Base-by-base conservation (phyloP, 2,888 invertebrate genomes). In the Eledona agricola region DNA sequence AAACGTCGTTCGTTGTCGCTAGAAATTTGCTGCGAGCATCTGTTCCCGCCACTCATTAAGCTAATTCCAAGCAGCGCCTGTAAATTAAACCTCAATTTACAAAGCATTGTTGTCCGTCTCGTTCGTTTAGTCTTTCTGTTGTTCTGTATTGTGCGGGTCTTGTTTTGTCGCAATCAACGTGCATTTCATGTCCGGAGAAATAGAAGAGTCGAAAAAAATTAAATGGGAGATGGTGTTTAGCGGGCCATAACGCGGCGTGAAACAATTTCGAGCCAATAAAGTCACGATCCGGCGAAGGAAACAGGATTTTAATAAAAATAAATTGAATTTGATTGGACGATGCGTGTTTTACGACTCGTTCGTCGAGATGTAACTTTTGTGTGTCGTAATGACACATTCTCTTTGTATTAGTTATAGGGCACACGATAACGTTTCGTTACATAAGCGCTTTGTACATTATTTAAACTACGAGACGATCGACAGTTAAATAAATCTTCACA, bases 81-180 rank as follows among this genome's bases (percentile, higher is more conserved):
- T 50, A 25, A 50, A 38, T 50, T 50, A 50, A 40, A 38, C 38
- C 23, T 50, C 32, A 47, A 47, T 47, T 47, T 35, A 28, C 28
- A 45, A 42, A 28, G 38, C 13, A 25, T 7, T 17, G 20, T 10
- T 6, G 34, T n/a, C 29, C n/a, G 28, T 7, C 37, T 20, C 34
- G 12, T 7, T 40, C 25, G 11, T 11, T 25, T 38, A 25, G 17
- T 26, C 26, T 38, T 38, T 25, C 26, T 15, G 15, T 37, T 37
- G 15, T 37, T 37, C 23, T 12, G 20, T 13, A 17, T 22, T 16
- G 17, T 22, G 32, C 9, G 28, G 23, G 38, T 26, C 37, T 38
- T 49, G n/a, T n/a, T 35, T 28, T 5, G 7, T 42, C 7, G 19
- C n/a, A 32, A 17, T 46, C 43, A 40, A 43, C 17, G 31, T 6